Evolutionary conservation across 2,113 vertebrate genomes (phyloP).

Genomic region (Chionodraco myersi): DNA sequence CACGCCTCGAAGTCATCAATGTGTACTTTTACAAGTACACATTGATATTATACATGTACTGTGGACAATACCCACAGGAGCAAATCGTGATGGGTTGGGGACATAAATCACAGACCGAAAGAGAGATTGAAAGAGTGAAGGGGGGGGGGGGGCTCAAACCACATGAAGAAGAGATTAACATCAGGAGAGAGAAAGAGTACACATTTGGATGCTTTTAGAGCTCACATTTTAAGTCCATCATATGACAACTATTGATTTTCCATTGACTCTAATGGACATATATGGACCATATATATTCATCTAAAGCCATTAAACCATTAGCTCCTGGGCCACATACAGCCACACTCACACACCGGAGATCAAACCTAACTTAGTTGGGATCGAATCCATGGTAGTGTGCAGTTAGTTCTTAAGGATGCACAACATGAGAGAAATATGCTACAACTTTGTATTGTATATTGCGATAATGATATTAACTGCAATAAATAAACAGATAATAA

Average conservation of each 20-base stretch:
- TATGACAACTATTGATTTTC: constrained; percentile 74
- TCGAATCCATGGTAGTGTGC: neutral
- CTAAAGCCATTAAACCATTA: constrained; percentile 61
- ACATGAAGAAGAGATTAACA: neutral
- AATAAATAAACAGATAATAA: too few species aligned
- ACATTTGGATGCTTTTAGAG: constrained; percentile 64
- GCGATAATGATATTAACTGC: too few species aligned
- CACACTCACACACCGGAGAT: neutral
- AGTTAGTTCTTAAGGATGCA: neutral
- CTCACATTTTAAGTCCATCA: constrained; percentile 49
- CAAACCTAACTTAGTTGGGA: neutral
- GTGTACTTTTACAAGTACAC: too few species aligned
- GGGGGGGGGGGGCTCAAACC: too few species aligned
- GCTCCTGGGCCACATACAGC: constrained; percentile 13
- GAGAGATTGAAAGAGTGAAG: neutral
- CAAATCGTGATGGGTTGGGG: neutral
- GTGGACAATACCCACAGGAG: too few species aligned
- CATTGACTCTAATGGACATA: constrained; percentile 67
- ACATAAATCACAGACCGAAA: neutral
- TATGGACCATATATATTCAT: constrained; percentile 57
- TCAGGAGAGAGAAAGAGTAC: neutral
- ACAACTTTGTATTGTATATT: too few species aligned
- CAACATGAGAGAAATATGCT: too few species aligned
- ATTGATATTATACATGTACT: too few species aligned
- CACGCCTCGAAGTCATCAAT: too few species aligned